These are phyloP conservation scores for Monochamus saltuarius DNA, from an alignment of 1,140 invertebrate species.

Conservation along the genomic window DNA sequence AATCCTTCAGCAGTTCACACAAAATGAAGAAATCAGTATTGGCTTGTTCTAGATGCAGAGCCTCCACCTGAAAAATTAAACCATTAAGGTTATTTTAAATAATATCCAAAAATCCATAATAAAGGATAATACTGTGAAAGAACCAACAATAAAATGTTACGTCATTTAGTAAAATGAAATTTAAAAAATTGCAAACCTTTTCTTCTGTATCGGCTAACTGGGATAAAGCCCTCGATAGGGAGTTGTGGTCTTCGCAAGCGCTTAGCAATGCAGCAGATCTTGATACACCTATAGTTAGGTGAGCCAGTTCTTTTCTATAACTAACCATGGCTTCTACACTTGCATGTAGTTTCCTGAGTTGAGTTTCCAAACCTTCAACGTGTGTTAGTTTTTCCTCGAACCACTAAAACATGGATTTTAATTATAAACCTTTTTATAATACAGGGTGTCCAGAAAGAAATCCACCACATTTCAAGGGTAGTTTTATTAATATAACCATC, in stretches of 20 bases:
- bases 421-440: background rate
- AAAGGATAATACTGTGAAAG: background rate
- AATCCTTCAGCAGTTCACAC: conserved; percentile 93
- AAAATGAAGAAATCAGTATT: conserved; percentile 94
- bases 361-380: conserved; percentile 88
- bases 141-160: background rate
- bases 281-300: conserved; percentile 76
- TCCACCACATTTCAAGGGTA: too few species aligned
- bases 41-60: conserved; percentile 85
- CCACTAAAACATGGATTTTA: conserved; percentile 69
- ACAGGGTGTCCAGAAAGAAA: background rate
- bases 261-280: conserved; percentile 90
- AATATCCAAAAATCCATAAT: background rate
- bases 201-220: conserved; percentile 91
- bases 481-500: too few species aligned
- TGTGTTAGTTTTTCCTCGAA: conserved; percentile 95
- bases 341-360: conserved; percentile 83
- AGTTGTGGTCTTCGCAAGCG: conserved; percentile 93
- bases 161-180: background rate
- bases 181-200: conserved; percentile 56
- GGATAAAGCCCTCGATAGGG: conserved; percentile 87
- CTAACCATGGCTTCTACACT: conserved; percentile 86
- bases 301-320: conserved; percentile 84
- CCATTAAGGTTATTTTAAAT: conserved; percentile 19
- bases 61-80: conserved; percentile 67